These are phyloP conservation scores for Charadrius vociferus DNA, from an alignment of 2,113 vertebrate species.

Conservation along the genomic window DNA sequence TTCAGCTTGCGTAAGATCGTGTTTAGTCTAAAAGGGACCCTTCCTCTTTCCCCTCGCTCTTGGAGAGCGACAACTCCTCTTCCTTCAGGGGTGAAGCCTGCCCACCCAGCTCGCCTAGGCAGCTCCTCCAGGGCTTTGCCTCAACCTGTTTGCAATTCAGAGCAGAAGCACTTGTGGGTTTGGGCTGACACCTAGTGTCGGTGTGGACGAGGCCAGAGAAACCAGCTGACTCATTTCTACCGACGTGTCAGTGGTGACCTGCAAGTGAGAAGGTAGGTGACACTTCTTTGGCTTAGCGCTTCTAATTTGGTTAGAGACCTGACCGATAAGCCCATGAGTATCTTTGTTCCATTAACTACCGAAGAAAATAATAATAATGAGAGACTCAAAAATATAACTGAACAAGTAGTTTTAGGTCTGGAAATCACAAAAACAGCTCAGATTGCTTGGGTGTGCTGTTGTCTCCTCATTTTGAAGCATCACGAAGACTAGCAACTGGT, in stretches of 20 bases:
- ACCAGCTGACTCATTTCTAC: neutral
- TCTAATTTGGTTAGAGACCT: neutral
- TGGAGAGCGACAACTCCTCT: neutral
- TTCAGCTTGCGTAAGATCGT: neutral
- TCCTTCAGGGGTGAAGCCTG: neutral
- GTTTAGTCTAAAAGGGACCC: neutral
- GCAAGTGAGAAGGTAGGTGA: too few species aligned
- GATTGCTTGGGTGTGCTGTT: neutral
- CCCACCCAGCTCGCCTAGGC: neutral
- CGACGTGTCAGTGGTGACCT: accelerated
- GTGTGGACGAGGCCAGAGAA: neutral
- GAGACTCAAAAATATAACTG: neutral
- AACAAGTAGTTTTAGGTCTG: neutral
- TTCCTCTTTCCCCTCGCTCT: neutral
- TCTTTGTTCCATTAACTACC: neutral
- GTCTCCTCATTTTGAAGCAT: neutral
- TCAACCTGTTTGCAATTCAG: neutral
- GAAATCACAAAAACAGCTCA: neutral
- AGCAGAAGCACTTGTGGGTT: neutral
- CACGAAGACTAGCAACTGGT: neutral
- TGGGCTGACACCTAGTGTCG: conserved; percentile 72
- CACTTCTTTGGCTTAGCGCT: neutral
- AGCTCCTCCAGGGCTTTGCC: neutral
- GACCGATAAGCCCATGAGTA: accelerated
- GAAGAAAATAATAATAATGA: neutral